Evolutionary conservation across 2,797 vertebrate species (phyloP), one percentile per base, ranked within the genome.

Genomic region (Fistularia commersonii): DNA sequence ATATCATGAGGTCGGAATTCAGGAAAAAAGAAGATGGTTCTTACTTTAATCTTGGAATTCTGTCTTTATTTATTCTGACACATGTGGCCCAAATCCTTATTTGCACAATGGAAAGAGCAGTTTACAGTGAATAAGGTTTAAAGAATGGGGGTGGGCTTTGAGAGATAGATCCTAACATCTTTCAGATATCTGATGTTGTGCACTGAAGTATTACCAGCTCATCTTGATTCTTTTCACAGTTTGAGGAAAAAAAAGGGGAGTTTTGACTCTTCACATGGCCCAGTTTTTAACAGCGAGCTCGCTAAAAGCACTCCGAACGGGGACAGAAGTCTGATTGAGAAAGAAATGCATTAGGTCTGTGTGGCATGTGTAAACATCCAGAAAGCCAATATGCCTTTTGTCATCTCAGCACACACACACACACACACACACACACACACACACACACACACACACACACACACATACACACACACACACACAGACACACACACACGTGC

Each of bases 321-420:
- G 64, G 74, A 70, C 67, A 76, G 61, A 64, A 67, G 61, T 65
- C 45, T 23, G 65, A 72, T 76, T 71, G 64, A 66, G 55, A 76
- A 64, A 77, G 74, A 80, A 84, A 77, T 83, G 76, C 74, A 79
- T 82, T 82, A 82, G 66, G 55, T 81, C 65, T 79, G 47, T 48
- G 44, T 66, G 77, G 74, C 66, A 76, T 86, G 80, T 71, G 71
- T 82, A 85, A 84, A 83, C 80, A 86, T 78, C 64, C 56, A 74
- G 57, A 74, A 69, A 83, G 60, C 67, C 62, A 80, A 66, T 75
- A 66, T 78, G 64, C 60, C 69, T 76, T 65, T 57, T 48, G 63
- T 66, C 70, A 4, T 68, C 65, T 32, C 12, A 7, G 10, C 11
- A 9, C 14, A 15, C 39, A 42, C 49, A 34, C 23, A 49, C 48